phyloP scores from a whole-genome alignment of 2,113 vertebrate genomes.

The Madoqua kirkii region DNA sequence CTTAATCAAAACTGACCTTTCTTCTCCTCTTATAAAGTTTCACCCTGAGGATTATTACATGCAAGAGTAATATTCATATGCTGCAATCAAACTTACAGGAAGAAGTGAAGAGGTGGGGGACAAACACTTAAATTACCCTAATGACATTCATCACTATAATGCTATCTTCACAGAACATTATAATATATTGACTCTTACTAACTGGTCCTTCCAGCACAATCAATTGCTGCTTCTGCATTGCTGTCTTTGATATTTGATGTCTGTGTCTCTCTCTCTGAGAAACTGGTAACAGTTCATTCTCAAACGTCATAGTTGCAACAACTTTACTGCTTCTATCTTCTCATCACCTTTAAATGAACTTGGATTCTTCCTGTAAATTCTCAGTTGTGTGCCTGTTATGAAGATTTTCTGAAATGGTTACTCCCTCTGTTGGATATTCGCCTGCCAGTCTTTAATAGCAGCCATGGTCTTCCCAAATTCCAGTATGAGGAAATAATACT shows the following conservation, averaged over 20 bases:
- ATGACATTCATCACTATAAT: not conserved
- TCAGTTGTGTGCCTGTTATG: not conserved
- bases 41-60: not conserved
- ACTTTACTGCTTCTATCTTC: not conserved
- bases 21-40: constrained; percentile 2
- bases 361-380: not conserved
- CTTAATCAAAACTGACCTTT: not conserved
- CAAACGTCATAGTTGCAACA: not conserved
- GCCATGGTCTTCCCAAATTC: not conserved
- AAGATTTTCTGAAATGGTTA: constrained; percentile 2
- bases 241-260: not conserved
- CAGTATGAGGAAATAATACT: not conserved
- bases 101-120: not conserved
- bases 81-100: not conserved
- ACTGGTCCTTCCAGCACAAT: not conserved
- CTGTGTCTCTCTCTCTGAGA: not conserved
- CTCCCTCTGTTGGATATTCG: not conserved
- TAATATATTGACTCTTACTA: constrained; percentile 14
- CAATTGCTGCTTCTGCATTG: not conserved
- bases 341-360: constrained; percentile 2
- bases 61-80: not conserved
- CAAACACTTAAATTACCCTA: not conserved
- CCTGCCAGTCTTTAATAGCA: not conserved
- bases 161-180: not conserved
- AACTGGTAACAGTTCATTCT: not conserved